Evolutionary conservation across 2,888 invertebrate genomes (phyloP), one percentile per base, ranked within the genome.

Genomic region (Chydorus sphaericus): DNA sequence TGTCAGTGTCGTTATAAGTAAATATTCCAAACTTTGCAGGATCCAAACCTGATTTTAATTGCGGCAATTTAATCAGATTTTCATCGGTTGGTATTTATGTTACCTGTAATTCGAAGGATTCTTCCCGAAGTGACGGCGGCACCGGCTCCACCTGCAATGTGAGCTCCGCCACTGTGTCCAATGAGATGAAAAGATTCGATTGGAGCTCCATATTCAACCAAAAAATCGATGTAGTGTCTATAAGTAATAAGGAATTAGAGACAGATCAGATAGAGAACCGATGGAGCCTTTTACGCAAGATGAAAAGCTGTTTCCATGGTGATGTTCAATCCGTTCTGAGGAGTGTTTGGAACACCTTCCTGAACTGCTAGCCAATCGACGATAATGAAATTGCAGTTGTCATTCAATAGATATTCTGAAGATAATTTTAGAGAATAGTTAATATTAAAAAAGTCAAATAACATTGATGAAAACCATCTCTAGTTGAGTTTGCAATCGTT

Each of bases 131-230:
- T 48, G 11, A 56, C 50, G n/a, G n/a, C 8, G 6, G 55, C 49
- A 1, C 80, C 80, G 0, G 79, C 76, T 1, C 80, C 77, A 1
- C 81, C 82, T 1, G 79, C 80, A 57, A 78, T 73, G 60, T 81
- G 81, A 0, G 77, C 78, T 0, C 81, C 81, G 55, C 81, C 63
- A 62, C 80, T 80, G 65, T 79, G 74, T 0, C 81, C 81, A 4
- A 79, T 69, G 29, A 80, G 65, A 63, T 79, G 79, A 1, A 80
- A 72, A 57, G 71, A n/a, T n/a, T n/a, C n/a, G n/a, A n/a, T n/a
- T n/a, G n/a, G n/a, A n/a, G n/a, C n/a, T n/a, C n/a, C n/a, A n/a
- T n/a, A n/a, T n/a, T n/a, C n/a, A n/a, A n/a, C n/a, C n/a, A n/a
- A n/a, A n/a, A n/a, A n/a, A n/a, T n/a, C n/a, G n/a, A n/a, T n/a